These are phyloP conservation scores for Eumeta japonica DNA, from an alignment of 1,140 invertebrate genomes.

Conservation along the genomic window DNA sequence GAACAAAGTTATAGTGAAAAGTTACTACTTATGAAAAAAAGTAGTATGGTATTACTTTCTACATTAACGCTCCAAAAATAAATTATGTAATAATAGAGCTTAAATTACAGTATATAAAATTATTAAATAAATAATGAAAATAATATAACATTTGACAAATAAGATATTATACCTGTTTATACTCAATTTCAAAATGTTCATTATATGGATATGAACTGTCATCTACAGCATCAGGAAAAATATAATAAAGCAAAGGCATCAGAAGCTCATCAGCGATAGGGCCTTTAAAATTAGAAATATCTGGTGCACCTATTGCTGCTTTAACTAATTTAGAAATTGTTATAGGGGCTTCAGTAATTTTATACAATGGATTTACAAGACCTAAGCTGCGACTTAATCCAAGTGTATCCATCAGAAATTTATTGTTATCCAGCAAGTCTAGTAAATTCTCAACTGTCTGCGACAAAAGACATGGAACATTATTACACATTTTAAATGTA, in stretches of 20 bases:
- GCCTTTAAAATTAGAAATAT: constrained; percentile 57
- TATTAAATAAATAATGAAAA: constrained; percentile 8
- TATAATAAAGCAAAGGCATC: constrained; percentile 75
- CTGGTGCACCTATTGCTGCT: constrained; percentile 40
- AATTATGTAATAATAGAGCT: constrained; percentile 1
- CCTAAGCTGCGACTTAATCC: constrained; percentile 44
- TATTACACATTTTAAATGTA: constrained; percentile 60
- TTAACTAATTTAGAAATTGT: constrained; percentile 50
- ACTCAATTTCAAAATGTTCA: constrained; percentile 34
- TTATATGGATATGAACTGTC: constrained; percentile 46
- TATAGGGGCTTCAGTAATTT: constrained; percentile 51
- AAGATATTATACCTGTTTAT: constrained; percentile 29
- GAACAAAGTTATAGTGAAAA: too few relatives aligned
- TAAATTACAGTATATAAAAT: constrained; percentile 4
- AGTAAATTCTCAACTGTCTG: constrained; percentile 60
- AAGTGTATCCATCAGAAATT: constrained; percentile 41
- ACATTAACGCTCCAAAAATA: background rate
- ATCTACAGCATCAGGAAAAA: constrained; percentile 87
- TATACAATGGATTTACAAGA: constrained; percentile 42
- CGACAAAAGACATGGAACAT: constrained; percentile 65
- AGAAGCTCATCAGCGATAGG: constrained; percentile 76
- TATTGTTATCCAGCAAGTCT: constrained; percentile 37
- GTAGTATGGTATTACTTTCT: too few relatives aligned
- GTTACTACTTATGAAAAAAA: too few relatives aligned
- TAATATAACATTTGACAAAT: constrained; percentile 6